These are phyloP conservation scores for Chymomyza amoena DNA, from an alignment of 2,888 invertebrate species.

Conservation along the genomic window DNA sequence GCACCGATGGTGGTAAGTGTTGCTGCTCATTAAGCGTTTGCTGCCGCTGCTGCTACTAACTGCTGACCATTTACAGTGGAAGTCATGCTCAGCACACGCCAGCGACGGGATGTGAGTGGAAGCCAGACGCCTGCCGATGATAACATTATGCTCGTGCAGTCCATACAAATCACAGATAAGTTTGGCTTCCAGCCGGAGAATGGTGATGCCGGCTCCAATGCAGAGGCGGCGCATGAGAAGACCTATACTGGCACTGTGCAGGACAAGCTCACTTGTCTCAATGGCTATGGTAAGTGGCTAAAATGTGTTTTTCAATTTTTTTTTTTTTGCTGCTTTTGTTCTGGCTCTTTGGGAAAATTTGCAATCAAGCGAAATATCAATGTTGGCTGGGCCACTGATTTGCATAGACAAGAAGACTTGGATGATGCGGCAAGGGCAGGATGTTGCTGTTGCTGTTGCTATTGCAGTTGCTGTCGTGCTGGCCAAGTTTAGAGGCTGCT, in stretches of 20 bases:
- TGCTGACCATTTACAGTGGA: conserved; percentile 59
- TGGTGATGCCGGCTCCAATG: conserved; percentile 79
- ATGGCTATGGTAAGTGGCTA: conserved; percentile 78
- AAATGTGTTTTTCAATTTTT: neutral
- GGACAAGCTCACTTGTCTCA: conserved; percentile 78
- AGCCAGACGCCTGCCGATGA: conserved; percentile 81
- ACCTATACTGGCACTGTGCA: conserved; percentile 85
- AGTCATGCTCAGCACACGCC: conserved; percentile 66
- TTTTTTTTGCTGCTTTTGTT: neutral
- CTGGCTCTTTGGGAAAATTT: conserved; percentile 59
- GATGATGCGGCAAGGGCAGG: conserved; percentile 27
- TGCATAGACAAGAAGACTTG: conserved; percentile 60
- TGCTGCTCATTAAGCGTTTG: conserved; percentile 5
- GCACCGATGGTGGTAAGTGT: conserved; percentile 75
- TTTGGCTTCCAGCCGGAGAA: conserved; percentile 88
- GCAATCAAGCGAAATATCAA: conserved; percentile 67
- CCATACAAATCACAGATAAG: conserved; percentile 95
- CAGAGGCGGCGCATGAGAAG: conserved; percentile 83
- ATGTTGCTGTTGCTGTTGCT: conserved; percentile 16
- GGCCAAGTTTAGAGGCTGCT: conserved; percentile 14
- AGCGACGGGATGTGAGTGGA: conserved; percentile 71
- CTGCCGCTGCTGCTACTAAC: conserved; percentile 28
- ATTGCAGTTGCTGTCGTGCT: conserved; percentile 43
- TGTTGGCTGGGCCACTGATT: conserved; percentile 43
- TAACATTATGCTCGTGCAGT: conserved; percentile 92